Base-by-base conservation (phyloP, 2,113 vertebrate genomes). In the Oryzias woworae region DNA sequence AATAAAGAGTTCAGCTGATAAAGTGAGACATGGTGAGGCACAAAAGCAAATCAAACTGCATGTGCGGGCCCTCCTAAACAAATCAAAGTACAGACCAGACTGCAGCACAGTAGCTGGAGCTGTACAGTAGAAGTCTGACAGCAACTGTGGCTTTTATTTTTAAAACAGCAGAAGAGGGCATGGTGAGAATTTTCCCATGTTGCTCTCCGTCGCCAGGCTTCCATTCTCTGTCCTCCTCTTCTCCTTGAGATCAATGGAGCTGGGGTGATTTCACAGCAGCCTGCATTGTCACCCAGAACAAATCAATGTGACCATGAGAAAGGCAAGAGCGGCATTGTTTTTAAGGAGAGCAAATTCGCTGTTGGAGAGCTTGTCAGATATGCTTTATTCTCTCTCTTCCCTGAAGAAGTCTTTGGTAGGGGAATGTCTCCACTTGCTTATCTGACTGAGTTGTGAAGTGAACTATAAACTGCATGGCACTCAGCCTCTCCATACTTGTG, bases 241-340 rank as follows among this genome's bases (percentile, higher is more conserved):
- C 84, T 87, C 76, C 83, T 85, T 83, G 82, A 86, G 90, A 91
- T 92, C 87, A 87, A 90, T 90, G 86, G 85, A 46, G 65, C 71
- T 80, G 84, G 83, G 77, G 84, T 74, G 77, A 88, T 86, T 90
- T 91, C 83, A 88, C 85, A 88, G 88, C 86, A 88, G 86, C 84
- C 84, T 74, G 84, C 83, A 76, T 82, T 85, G 87, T 89, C 89
- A 87, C 84, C 83, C 85, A 87, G 86, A 88, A 89, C 86, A 91
- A 90, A 92, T 91, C 91, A 90, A 92, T 90, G 86, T 83, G 75
- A 89, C 89, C 85, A 82, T 81, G 88, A 92, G 85, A 81, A 86
- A 87, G 81, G 88, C 86, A 77, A 83, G 81, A 85, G 86, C 73
- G 81, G 78, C 84, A 86, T 89, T 87, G 88, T 90, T 89, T 89